Base-by-base conservation (phyloP, 2,797 vertebrate genomes). In the Gallinago solitaria region DNA sequence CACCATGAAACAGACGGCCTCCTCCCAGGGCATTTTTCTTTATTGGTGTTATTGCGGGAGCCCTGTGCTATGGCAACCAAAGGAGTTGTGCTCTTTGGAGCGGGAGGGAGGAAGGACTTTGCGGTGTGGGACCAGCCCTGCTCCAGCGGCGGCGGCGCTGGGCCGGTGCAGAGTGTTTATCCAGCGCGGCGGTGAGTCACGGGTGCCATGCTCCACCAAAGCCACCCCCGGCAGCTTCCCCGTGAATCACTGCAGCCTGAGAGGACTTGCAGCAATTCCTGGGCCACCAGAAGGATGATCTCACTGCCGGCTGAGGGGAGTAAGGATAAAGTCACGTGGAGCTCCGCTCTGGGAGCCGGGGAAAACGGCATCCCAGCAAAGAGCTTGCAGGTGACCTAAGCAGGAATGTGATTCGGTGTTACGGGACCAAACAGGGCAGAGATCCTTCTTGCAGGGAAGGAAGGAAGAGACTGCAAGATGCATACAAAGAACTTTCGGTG, bases 171-270 rank as follows among this genome's bases (percentile, higher is more conserved):
- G 1, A 25, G 50, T 94, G 91, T 95, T 96, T 94, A 95, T 53
- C 92, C 92, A 87, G 80, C 16, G 1, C 4, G 5, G 61, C 0
- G 0, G 54, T 97, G 96, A 97, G 54, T 97, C 96, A 97, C 1
- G 0, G 63, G 69, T 80, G 94, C 96, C 71, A 35, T 95, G 94
- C 85, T 95, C 93, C 93, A 94, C 96, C 93, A 95, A 93, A 92
- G 89, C 89, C 95, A 94, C 90, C 91, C 96, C 95, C 23, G 51
- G 91, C 91, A 83, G 54, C 95, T 93, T 96, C 63, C 76, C 80
- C 12, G 0, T 97, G 97, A 96, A 15, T 97, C 96, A 97, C 70
- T 7, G 57, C 79, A 86, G 89, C 95, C 94, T 97, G 94, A 96
- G 93, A 80, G 85, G 94, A 79, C 97, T 96, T 96, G 95, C 87